Conservation (phyloP, 2,888 invertebrate species). For the Corbicula japonica region DNA sequence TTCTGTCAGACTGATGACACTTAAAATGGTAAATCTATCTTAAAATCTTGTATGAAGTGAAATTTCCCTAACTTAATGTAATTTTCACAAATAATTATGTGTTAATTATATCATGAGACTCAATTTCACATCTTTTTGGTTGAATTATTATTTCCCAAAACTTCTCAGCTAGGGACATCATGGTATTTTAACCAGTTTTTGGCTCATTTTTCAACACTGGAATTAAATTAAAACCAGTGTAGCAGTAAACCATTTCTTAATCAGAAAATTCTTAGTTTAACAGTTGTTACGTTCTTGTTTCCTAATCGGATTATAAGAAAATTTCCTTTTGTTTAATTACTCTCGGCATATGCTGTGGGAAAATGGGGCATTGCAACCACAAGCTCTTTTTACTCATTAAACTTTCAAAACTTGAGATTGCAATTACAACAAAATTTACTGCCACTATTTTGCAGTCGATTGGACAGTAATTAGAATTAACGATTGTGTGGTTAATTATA, state of each 20-base stretch:
- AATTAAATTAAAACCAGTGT: conserved; percentile 11
- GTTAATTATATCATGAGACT: no score
- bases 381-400: conserved; percentile 33
- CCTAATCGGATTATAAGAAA: conserved; percentile 29
- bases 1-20: no score
- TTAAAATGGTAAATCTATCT: no score
- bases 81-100: no score
- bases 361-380: no score
- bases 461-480: conserved; percentile 18
- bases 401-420: conserved; percentile 27
- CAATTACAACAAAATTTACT: conserved; percentile 31
- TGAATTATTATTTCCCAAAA: not conserved
- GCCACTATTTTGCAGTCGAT: conserved; percentile 21
- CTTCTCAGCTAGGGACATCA: no score
- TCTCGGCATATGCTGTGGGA: conserved; percentile 38
- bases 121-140: conserved; percentile 20
- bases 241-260: conserved; percentile 15
- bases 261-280: conserved; percentile 18
- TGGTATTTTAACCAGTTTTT: no score
- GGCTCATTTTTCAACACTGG: not conserved
- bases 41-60: no score
- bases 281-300: not conserved
- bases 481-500: no score
- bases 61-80: no score
- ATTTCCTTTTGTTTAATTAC: conserved; percentile 46